Evolutionary conservation across 2,113 vertebrate genomes (phyloP).

Genomic region (Coturnix japonica): DNA sequence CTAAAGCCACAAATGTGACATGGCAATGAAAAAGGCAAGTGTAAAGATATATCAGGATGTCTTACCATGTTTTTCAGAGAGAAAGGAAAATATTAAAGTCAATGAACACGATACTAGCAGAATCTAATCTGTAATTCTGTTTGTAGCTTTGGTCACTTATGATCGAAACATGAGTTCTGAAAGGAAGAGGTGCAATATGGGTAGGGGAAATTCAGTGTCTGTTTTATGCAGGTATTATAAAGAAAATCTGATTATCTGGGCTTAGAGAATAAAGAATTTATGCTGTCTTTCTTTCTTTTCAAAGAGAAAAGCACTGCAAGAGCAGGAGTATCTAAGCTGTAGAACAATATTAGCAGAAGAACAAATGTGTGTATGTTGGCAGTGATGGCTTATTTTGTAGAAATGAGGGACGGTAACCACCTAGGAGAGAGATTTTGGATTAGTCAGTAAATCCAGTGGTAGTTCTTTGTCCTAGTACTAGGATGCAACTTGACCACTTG

Average conservation of each 20-base stretch:
- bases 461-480: background rate
- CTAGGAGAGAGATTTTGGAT: background rate
- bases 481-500: background rate
- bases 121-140: conserved; percentile 2
- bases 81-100: conserved; percentile 8
- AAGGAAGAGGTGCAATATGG: background rate
- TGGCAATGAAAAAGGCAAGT: conserved; percentile 24
- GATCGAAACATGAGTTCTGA: background rate
- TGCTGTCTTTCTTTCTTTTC: background rate
- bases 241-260: background rate
- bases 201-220: background rate
- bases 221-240: background rate
- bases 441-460: background rate
- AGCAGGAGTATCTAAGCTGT: background rate
- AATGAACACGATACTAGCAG: background rate
- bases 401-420: conserved; percentile 1
- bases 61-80: conserved; percentile 5
- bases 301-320: background rate
- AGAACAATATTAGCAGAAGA: background rate
- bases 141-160: conserved; percentile 11
- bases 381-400: background rate
- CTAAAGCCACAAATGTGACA: conserved; percentile 38
- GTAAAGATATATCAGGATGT: background rate
- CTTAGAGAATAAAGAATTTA: background rate
- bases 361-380: background rate